phyloP scores from a whole-genome alignment of 2,113 vertebrate species.

The Polypterus bichir region DNA sequence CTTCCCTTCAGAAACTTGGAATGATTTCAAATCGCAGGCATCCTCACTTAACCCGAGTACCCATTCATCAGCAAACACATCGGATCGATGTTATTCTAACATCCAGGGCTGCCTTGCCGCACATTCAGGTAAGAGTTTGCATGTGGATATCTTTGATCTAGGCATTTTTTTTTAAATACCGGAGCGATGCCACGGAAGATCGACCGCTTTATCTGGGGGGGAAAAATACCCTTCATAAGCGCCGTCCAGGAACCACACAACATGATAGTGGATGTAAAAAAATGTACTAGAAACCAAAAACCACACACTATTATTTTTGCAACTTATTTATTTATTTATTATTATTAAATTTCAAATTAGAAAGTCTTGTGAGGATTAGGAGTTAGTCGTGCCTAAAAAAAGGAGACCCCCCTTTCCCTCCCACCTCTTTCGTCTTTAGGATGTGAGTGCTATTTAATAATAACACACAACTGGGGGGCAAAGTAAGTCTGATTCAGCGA shows the following conservation, averaged over 20 bases:
- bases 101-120: constrained; percentile 57
- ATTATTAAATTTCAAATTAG: constrained; percentile 38
- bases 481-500: constrained; percentile 52
- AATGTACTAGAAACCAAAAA: no score
- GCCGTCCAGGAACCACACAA: no score
- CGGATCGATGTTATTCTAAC: constrained; percentile 77
- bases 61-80: constrained; percentile 60
- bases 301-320: constrained; percentile 25
- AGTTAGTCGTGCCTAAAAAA: constrained; percentile 49
- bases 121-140: constrained; percentile 75
- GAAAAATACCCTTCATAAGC: constrained; percentile 17
- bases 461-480: constrained; percentile 44
- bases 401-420: constrained; percentile 18
- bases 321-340: constrained; percentile 18
- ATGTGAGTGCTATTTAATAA: constrained; percentile 31
- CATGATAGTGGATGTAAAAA: no score
- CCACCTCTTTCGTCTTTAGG: constrained; percentile 25
- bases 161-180: constrained; percentile 46
- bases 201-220: constrained; percentile 31
- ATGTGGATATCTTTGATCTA: constrained; percentile 36
- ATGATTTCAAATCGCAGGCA: constrained; percentile 84
- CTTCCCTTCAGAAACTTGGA: constrained; percentile 90
- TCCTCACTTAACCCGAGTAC: constrained; percentile 67
- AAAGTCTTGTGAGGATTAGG: constrained; percentile 55
- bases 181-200: constrained; percentile 40